Base-by-base conservation (phyloP, 2,888 invertebrate species). In the Nebria brevicollis region DNA sequence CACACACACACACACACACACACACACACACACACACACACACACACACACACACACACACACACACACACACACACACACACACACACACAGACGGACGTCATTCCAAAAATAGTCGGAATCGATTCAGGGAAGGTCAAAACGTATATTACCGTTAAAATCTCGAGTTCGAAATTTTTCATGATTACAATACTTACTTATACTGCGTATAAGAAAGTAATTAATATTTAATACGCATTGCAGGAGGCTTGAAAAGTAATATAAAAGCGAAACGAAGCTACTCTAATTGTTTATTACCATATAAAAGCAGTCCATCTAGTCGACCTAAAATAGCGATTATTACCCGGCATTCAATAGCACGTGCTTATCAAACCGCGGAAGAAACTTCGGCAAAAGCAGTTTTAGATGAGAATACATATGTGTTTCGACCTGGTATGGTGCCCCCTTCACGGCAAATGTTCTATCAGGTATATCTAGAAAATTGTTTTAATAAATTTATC, bases 381-480 rank as follows among this genome's bases (percentile, higher is more conserved):
- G 88, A 26, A 87, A 88, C 81, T 87, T 90, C 82, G 84, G 89
- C 87, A 88, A 90, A 89, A 77, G 68, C 78, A 65, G 66, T 8
- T 77, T 42, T 77, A 85, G 90, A 85, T 86, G 93, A 92, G 84
- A 89, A 89, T 82, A 87, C 88, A 70, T 93, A 92, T 85, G 90
- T 92, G 84, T 93, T 94, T 85, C 90, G 93, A 7, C 95, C 95
- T 1, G 94, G 94, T 11, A 90, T 92, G 83, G 89, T 96, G 75
- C 97, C 97, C 0, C 92, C 95, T 5, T 95, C 95, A 75, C 90
- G 96, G 66, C 97, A 98, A 89, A 95, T 96, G 91, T 96, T 96
- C 89, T 96, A 97, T 88, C 96, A 97, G 91, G 94, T 96, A 88
- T 20, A 20, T 20, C 20, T 1, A 20, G 20, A 20, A 20, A 20